phyloP scores from a whole-genome alignment of 2,113 vertebrate species.

The Ia io region DNA sequence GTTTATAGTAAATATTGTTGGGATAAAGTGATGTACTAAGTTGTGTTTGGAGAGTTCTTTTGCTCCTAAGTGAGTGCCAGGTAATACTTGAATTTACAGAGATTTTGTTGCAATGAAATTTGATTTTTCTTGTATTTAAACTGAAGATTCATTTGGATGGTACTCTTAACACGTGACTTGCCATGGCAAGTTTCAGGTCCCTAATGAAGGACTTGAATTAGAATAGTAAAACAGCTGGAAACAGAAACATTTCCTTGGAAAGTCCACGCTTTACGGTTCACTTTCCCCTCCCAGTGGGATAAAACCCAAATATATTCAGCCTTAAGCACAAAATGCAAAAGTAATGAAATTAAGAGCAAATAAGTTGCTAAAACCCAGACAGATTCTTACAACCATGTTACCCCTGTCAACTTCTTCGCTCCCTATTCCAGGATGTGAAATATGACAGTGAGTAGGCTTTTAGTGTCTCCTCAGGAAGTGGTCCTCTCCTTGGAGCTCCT shows the following conservation, averaged over 20 bases:
- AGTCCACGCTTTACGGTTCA: neutral
- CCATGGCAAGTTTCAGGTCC: neutral
- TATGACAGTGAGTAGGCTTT: neutral
- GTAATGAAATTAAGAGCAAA: neutral
- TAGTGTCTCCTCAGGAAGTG: neutral
- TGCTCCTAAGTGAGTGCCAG: neutral
- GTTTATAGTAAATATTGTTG: neutral
- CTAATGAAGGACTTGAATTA: neutral
- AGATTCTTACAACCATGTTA: neutral
- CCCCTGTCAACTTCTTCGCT: neutral
- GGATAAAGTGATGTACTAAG: slow-evolving; percentile 22
- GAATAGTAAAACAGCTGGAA: neutral
- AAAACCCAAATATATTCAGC: neutral
- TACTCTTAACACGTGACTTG: neutral
- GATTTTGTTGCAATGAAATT: neutral
- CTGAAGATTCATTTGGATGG: neutral
- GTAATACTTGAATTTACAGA: slow-evolving; percentile 7
- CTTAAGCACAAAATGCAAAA: neutral
- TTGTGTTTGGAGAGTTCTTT: slow-evolving; percentile 19
- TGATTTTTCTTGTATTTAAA: slow-evolving; percentile 35
- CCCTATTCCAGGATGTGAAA: neutral
- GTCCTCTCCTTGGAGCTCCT: neutral
- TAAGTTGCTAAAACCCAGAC: neutral
- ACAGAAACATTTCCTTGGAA: neutral
- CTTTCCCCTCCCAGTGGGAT: neutral